Evolutionary conservation across 2,888 invertebrate genomes (phyloP).

Genomic region (Leptothorax acervorum): DNA sequence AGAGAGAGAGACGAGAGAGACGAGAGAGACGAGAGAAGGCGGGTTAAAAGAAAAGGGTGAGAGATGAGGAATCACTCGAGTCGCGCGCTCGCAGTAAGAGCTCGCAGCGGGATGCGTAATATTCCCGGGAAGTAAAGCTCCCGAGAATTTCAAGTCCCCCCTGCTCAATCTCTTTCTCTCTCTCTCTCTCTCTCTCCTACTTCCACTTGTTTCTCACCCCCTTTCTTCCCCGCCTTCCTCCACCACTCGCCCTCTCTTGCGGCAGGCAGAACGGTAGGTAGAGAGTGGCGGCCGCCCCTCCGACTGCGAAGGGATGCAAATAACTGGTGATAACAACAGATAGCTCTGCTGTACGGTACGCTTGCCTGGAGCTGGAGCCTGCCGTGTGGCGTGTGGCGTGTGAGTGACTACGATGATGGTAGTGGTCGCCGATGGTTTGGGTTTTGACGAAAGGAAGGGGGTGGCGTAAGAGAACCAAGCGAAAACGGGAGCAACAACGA

Average conservation of each 20-base stretch:
- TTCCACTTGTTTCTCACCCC: conserved; percentile 11
- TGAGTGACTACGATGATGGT: conserved; percentile 69
- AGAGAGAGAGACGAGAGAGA: background rate
- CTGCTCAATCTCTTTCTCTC: conserved; percentile 6
- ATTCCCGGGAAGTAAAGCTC: conserved; percentile 82
- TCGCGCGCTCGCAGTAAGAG: conserved; percentile 66
- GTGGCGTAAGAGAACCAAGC: conserved; percentile 55
- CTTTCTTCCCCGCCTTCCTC: conserved; percentile 50
- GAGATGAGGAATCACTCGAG: conserved; percentile 76
- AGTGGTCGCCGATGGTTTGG: conserved; percentile 68
- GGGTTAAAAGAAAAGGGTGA: conserved; percentile 70
- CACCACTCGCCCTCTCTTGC: conserved; percentile 58
- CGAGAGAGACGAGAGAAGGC: conserved; percentile 41
- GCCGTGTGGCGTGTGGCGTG: conserved; percentile 54
- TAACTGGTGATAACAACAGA: conserved; percentile 85
- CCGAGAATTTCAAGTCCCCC: conserved; percentile 78
- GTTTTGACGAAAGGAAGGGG: conserved; percentile 55
- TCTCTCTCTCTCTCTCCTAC: conserved; percentile 31
- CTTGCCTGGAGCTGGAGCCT: conserved; percentile 50
- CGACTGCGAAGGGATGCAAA: conserved; percentile 83
- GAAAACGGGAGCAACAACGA: conserved; percentile 50
- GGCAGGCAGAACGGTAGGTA: conserved; percentile 58
- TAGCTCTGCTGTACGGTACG: conserved; percentile 78
- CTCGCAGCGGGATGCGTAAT: conserved; percentile 78
- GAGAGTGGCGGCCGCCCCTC: conserved; percentile 65